A percentile compares a stretch with the other conserved stretches of the same genome.
phyloP scores from a whole-genome alignment of 2,113 vertebrate genomes.

The human region GRCh38 chr14:47124501-47125000 shows the following conservation, averaged over 20 bases:
- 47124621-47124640: neutral
- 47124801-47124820: rapidly evolving
- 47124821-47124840: neutral
- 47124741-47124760: neutral
- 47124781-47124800: neutral
- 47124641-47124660: neutral
- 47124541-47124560: neutral
- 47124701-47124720: neutral
- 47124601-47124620: neutral
- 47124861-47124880: neutral
- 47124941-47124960: neutral
- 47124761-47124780: neutral
- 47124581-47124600: neutral
- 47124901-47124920: neutral
- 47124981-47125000: neutral
- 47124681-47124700: neutral
- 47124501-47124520: neutral
- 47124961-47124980: neutral
- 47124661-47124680: neutral
- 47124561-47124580: neutral
- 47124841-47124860: neutral
- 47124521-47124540: neutral
- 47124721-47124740: neutral
- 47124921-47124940: neutral
- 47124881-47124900: neutral